phyloP scores from a whole-genome alignment of 2,888 invertebrate genomes.

The Cheilosia impressa region DNA sequence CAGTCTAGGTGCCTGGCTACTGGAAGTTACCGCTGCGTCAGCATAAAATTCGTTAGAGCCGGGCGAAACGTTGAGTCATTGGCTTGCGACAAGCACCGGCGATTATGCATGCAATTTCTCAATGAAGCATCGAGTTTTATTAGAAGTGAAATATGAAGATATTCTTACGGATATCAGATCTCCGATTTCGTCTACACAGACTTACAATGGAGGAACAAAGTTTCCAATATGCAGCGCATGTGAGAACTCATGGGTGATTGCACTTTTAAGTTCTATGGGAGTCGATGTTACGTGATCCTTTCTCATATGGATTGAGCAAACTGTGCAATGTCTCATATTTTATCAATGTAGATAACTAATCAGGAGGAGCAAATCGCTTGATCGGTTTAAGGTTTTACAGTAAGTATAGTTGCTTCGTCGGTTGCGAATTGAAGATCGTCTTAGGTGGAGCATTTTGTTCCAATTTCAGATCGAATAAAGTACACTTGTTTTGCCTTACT shows the following conservation, averaged over 20 bases:
- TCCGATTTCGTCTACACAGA: slow-evolving; percentile 9
- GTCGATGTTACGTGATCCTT: slow-evolving; percentile 24
- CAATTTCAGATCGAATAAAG: too few relatives aligned
- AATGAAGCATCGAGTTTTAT: slow-evolving; percentile 56
- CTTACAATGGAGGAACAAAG: slow-evolving; percentile 29
- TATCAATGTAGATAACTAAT: background rate
- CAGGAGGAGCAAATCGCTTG: background rate
- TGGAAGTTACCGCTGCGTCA: slow-evolving; percentile 46
- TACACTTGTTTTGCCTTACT: too few relatives aligned
- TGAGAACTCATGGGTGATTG: slow-evolving; percentile 41
- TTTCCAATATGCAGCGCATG: slow-evolving; percentile 33
- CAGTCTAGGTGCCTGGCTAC: slow-evolving; percentile 16
- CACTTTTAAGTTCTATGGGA: background rate
- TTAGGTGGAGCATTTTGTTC: too few relatives aligned
- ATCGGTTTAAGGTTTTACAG: background rate
- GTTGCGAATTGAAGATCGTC: too few relatives aligned
- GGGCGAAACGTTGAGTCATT: slow-evolving; percentile 37
- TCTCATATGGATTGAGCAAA: background rate
- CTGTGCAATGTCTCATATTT: background rate
- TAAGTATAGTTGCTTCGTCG: too few relatives aligned
- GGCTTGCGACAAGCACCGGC: slow-evolving; percentile 2
- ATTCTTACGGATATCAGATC: slow-evolving; percentile 19
- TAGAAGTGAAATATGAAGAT: slow-evolving; percentile 48
- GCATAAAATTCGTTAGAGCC: slow-evolving; percentile 29
- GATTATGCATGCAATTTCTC: background rate